These are phyloP conservation scores for Drosophila arawakana DNA, from an alignment of 1,140 invertebrate genomes.

Conservation along the genomic window DNA sequence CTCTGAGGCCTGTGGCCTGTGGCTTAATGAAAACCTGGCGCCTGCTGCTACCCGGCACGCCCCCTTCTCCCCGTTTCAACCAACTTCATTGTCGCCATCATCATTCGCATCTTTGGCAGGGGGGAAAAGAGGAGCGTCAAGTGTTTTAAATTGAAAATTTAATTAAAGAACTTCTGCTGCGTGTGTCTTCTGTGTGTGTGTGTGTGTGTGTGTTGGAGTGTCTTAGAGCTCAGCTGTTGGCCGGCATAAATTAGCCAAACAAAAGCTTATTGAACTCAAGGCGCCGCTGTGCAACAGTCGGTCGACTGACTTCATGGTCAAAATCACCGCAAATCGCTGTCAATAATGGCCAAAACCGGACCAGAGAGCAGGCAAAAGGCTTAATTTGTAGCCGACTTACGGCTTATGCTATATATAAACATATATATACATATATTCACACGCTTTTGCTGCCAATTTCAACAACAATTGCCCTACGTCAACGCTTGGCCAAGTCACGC, in stretches of 20 bases:
- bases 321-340: slow-evolving; percentile 75
- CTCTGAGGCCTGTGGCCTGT: slow-evolving; percentile 31
- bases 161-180: slow-evolving; percentile 66
- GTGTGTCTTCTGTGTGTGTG: not conserved
- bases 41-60: slow-evolving; percentile 19
- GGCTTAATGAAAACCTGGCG: not conserved
- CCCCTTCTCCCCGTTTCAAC: not conserved
- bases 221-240: not conserved
- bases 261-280: slow-evolving; percentile 73
- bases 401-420: not conserved
- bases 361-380: slow-evolving; percentile 53
- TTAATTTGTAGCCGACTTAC: slow-evolving; percentile 65
- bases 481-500: slow-evolving; percentile 48
- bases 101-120: slow-evolving; percentile 17
- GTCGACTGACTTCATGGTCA: slow-evolving; percentile 64
- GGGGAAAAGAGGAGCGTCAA: slow-evolving; percentile 43
- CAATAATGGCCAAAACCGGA: slow-evolving; percentile 63
- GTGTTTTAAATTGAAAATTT: slow-evolving; percentile 76
- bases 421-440: slow-evolving; percentile 57
- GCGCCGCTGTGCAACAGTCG: slow-evolving; percentile 24
- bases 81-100: slow-evolving; percentile 11
- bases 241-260: slow-evolving; percentile 69
- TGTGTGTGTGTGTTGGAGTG: not conserved
- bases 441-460: slow-evolving; percentile 69
- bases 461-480: slow-evolving; percentile 67